Conservation (phyloP, 2,113 vertebrate species). For the Oncorhynchus nerka region DNA sequence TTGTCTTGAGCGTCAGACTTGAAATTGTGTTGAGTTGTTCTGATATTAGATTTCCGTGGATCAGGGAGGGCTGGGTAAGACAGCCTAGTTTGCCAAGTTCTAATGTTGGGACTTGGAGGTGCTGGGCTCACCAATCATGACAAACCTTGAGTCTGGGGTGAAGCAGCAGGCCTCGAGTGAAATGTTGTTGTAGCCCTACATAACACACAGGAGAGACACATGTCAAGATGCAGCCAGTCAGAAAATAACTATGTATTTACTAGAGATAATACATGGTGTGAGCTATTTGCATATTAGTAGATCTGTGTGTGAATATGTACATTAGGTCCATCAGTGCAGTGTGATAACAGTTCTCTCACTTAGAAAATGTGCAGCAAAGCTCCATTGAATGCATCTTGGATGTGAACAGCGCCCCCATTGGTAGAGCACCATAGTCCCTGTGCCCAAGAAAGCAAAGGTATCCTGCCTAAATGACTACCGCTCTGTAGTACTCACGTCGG, state of each 20-base stretch:
- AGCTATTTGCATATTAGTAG: neutral
- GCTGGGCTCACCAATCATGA: constrained; percentile 90
- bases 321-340: no score
- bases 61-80: no score
- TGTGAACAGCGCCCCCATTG: constrained; percentile 79
- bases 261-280: neutral
- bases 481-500: no score
- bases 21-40: neutral
- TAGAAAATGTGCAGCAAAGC: constrained; percentile 90
- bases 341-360: constrained; percentile 70
- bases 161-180: constrained; percentile 91
- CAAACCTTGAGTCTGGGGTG: constrained; percentile 96
- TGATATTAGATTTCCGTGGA: neutral
- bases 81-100: no score
- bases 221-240: neutral
- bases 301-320: neutral
- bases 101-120: no score
- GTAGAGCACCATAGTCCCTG: no score
- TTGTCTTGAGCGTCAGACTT: neutral
- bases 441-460: no score
- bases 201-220: neutral
- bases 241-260: neutral
- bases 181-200: constrained; percentile 95
- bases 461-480: no score
- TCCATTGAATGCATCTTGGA: constrained; percentile 93